Conservation (phyloP, 1,140 invertebrate species). For the Bemisia tabaci region DNA sequence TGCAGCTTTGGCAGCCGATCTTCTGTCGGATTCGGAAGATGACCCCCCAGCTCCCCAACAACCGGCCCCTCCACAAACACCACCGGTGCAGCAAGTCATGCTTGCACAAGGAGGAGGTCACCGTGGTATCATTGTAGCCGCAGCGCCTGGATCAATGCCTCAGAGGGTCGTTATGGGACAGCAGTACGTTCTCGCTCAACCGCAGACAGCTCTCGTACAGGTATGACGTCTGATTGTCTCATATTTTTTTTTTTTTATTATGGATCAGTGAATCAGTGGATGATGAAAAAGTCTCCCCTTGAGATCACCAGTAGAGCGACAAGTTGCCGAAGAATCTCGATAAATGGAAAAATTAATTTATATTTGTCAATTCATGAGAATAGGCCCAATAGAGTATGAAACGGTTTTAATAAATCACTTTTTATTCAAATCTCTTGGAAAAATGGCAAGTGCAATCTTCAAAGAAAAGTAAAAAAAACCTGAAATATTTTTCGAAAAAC, state of each 20-base stretch:
- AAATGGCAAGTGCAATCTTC: no score
- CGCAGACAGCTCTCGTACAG: conserved; percentile 40
- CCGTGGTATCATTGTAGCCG: conserved; percentile 22
- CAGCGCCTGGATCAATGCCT: conserved; percentile 12
- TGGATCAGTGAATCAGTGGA: not conserved
- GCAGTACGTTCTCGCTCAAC: conserved; percentile 41
- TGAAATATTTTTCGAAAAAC: no score
- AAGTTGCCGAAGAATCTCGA: no score
- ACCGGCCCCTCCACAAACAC: not conserved
- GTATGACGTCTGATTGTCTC: conserved; percentile 11
- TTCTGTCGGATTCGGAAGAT: conserved; percentile 50
- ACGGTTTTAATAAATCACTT: no score
- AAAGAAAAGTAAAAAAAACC: no score
- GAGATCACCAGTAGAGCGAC: no score
- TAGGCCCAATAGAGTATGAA: no score
- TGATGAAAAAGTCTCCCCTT: not conserved
- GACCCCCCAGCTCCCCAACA: conserved; percentile 7
- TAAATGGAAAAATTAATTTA: no score
- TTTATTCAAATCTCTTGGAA: no score
- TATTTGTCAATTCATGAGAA: no score
- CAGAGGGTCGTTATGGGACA: conserved; percentile 20
- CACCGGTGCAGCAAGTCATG: conserved; percentile 4
- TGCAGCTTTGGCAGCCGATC: conserved; percentile 51
- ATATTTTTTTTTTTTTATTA: conserved; percentile 3
- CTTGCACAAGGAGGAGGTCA: not conserved